Percentiles rank a stretch among this genome's conserved stretches.
These are phyloP conservation scores for Hybos culiciformis DNA, from an alignment of 2,888 invertebrate genomes.

Conservation along the genomic window DNA sequence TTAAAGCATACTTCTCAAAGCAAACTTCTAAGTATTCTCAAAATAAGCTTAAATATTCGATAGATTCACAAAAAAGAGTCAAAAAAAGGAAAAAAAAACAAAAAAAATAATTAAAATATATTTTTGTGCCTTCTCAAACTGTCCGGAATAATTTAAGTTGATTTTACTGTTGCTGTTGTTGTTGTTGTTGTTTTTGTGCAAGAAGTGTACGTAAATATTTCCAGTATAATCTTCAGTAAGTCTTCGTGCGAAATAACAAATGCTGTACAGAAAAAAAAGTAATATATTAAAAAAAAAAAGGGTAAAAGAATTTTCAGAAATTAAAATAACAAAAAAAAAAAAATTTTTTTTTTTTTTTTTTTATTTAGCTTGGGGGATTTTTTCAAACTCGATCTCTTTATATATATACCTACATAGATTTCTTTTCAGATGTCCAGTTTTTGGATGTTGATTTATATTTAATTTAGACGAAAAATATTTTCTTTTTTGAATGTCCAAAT, in stretches of 20 bases:
- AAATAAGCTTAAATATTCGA: not conserved
- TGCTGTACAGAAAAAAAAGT: not conserved
- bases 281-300: not conserved
- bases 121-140: not conserved
- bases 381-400: not conserved
- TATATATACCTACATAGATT: not conserved
- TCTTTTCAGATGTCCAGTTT: too few species aligned
- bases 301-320: not conserved
- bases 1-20: too few species aligned
- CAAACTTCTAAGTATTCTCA: not conserved
- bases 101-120: not conserved
- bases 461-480: too few species aligned
- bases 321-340: not conserved
- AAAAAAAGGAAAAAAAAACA: not conserved
- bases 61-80: not conserved
- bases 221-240: not conserved
- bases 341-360: not conserved
- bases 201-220: too few species aligned
- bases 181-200: not conserved
- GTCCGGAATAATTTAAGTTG: not conserved
- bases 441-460: too few species aligned
- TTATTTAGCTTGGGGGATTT: not conserved
- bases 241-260: conserved; percentile 1
- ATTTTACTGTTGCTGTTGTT: not conserved
- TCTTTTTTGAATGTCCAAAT: not conserved